These are phyloP conservation scores for Aplidium turbinatum DNA, from an alignment of 23 tunicate genomes.

Conservation along the genomic window DNA sequence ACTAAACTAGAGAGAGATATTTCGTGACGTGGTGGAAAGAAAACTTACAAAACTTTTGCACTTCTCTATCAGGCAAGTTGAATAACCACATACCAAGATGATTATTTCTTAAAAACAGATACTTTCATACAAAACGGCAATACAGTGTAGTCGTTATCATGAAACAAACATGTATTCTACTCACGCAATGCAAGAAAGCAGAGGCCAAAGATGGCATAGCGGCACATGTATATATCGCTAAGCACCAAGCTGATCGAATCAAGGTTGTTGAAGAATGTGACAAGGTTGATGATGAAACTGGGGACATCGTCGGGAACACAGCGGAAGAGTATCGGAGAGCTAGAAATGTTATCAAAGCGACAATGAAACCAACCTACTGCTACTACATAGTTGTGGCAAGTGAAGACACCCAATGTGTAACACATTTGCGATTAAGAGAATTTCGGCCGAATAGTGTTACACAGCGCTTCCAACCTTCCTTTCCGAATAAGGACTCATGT, in stretches of 20 bases:
- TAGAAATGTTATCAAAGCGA: too few relatives aligned
- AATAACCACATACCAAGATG: background rate
- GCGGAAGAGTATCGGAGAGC: constrained; percentile 56
- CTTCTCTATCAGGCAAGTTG: too few relatives aligned
- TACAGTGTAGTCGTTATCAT: background rate
- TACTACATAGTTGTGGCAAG: too few relatives aligned
- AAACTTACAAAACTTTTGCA: too few relatives aligned
- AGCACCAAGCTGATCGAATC: constrained; percentile 53
- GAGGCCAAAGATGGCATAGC: constrained; percentile 72
- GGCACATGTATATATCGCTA: constrained; percentile 74
- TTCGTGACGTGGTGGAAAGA: too few relatives aligned
- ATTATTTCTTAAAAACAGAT: background rate
- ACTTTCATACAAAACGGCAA: background rate
- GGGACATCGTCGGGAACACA: constrained; percentile 73
- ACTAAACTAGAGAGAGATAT: too few relatives aligned
- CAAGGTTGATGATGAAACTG: constrained; percentile 39
- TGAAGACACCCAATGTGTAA: too few relatives aligned
- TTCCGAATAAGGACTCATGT: too few relatives aligned
- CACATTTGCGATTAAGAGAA: too few relatives aligned
- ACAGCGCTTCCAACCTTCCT: too few relatives aligned
- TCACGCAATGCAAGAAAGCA: constrained; percentile 79
- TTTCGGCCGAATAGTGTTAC: too few relatives aligned
- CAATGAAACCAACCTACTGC: too few relatives aligned
- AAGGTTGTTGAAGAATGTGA: constrained; percentile 35
- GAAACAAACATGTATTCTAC: background rate